phyloP scores from a whole-genome alignment of 2,888 invertebrate species.

The Steinernema hermaphroditum region DNA sequence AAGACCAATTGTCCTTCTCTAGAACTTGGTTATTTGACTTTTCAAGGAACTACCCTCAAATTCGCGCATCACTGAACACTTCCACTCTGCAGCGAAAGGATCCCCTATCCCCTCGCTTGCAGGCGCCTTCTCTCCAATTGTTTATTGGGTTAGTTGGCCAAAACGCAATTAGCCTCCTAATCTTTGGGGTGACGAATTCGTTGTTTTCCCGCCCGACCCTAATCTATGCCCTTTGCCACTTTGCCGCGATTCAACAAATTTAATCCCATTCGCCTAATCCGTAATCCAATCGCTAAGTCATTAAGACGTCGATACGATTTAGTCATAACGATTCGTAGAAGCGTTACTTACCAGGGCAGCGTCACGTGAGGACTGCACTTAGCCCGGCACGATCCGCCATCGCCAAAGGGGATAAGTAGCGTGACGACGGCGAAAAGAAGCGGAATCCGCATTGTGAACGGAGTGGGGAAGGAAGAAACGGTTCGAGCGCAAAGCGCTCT shows the following conservation, averaged over 20 bases:
- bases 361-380: constrained; percentile 45
- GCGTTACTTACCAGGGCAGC: constrained; percentile 41
- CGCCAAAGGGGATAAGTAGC: neutral
- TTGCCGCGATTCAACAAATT: constrained; percentile 23
- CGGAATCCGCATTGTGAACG: neutral
- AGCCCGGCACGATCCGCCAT: constrained; percentile 37
- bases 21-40: too few relatives aligned
- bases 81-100: too few relatives aligned
- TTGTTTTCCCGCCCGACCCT: neutral
- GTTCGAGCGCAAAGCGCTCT: neutral
- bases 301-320: too few relatives aligned
- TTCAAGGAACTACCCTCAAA: too few relatives aligned
- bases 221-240: neutral
- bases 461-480: neutral
- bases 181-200: neutral
- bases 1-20: too few relatives aligned
- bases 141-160: neutral
- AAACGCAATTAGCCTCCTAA: constrained; percentile 2
- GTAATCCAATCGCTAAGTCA: too few relatives aligned
- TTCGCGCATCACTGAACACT: too few relatives aligned
- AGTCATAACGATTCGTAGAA: too few relatives aligned
- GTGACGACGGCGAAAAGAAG: neutral
- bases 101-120: neutral
- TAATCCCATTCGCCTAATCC: too few relatives aligned
- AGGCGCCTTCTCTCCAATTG: constrained; percentile 6